Percentiles rank a stretch among this genome's conserved stretches.
Conservation (phyloP, 2,888 invertebrate genomes). For the Eupelmus urozonus region DNA sequence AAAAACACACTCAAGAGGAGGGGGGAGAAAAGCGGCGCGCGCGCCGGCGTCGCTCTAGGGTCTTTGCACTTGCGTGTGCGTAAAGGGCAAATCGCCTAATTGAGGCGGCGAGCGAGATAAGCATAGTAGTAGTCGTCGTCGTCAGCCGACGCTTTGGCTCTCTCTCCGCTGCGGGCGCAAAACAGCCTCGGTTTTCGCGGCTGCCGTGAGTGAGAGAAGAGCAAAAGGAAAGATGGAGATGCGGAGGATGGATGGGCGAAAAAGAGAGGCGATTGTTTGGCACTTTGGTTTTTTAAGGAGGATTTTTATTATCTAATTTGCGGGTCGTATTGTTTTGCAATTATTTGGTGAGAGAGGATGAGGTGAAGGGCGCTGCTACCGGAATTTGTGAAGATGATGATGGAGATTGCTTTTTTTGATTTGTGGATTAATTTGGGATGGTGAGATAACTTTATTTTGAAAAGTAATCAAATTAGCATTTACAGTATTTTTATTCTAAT, state of each 20-base stretch:
- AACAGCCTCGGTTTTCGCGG: conserved; percentile 46
- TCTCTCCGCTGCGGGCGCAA: conserved; percentile 26
- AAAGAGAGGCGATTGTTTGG: conserved; percentile 37
- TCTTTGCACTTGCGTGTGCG: conserved; percentile 52
- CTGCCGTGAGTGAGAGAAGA: not conserved
- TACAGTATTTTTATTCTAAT: too few relatives aligned
- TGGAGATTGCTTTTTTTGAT: too few relatives aligned
- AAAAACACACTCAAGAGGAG: conserved; percentile 22
- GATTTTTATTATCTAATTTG: conserved; percentile 53
- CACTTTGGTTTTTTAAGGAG: conserved; percentile 37
- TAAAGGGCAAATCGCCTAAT: conserved; percentile 54
- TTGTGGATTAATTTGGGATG: too few relatives aligned
- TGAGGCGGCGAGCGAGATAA: conserved; percentile 55
- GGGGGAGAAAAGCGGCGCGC: conserved; percentile 8
- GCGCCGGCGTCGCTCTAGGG: conserved; percentile 29
- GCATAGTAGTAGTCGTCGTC: too few relatives aligned
- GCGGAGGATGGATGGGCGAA: not conserved
- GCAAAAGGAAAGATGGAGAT: not conserved
- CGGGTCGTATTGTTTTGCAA: conserved; percentile 24
- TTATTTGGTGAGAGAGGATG: conserved; percentile 1
- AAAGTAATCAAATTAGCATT: too few relatives aligned
- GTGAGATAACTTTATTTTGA: too few relatives aligned
- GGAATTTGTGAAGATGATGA: too few relatives aligned
- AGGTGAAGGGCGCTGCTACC: conserved; percentile 2
- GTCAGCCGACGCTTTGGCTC: not conserved